Conservation (phyloP, 2,113 vertebrate species). For the Cinclus cinclus region DNA sequence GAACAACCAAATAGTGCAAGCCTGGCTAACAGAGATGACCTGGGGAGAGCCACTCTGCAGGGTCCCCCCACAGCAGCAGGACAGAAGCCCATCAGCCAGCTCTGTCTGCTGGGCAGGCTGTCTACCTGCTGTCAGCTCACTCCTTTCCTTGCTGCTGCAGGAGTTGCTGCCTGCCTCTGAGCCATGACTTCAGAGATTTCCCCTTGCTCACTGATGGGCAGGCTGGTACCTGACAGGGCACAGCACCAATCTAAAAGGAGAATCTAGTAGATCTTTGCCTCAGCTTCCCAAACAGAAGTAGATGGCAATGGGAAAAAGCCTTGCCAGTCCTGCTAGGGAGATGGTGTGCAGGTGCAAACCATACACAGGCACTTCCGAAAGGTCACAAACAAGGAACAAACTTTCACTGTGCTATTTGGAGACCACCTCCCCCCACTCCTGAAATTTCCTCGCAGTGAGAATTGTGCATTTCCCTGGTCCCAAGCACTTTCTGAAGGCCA, state of each 20-base stretch:
- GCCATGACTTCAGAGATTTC: background rate
- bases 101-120: background rate
- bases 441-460: background rate
- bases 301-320: background rate
- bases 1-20: background rate
- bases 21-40: background rate
- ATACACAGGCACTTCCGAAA: background rate
- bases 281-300: background rate
- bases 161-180: background rate
- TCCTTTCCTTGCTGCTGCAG: background rate
- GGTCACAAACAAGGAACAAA: background rate
- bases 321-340: background rate
- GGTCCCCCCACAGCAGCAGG: background rate
- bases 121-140: background rate
- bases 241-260: background rate
- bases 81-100: background rate
- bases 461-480: background rate
- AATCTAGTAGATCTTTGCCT: background rate
- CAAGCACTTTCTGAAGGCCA: background rate
- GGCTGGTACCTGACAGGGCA: background rate
- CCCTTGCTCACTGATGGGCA: background rate
- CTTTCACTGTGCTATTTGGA: background rate
- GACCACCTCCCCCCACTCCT: background rate
- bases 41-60: background rate
- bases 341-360: background rate